These are phyloP conservation scores for Ctenomys sociabilis DNA, from an alignment of 2,113 vertebrate species.

Conservation along the genomic window DNA sequence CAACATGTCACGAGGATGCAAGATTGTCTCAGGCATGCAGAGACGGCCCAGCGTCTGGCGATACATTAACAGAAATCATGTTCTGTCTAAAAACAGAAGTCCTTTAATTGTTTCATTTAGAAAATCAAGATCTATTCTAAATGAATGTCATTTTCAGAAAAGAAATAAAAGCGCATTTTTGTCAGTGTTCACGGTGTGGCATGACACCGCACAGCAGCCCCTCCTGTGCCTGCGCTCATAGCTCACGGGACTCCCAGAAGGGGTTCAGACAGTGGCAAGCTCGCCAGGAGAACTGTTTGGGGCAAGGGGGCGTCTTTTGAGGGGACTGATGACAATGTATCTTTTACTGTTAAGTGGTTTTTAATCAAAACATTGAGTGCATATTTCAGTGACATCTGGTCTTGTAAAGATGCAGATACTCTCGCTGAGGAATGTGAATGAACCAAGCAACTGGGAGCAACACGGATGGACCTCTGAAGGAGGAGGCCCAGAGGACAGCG, in stretches of 20 bases:
- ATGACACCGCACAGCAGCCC: not conserved
- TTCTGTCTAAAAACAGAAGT: not conserved
- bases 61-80: conserved; percentile 24
- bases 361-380: not conserved
- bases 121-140: conserved; percentile 24
- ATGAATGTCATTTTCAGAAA: conserved; percentile 31
- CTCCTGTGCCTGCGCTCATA: not conserved
- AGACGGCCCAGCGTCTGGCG: not conserved
- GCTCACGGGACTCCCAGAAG: not conserved
- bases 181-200: not conserved
- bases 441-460: conserved; percentile 87
- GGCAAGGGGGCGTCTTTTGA: not conserved
- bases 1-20: not conserved
- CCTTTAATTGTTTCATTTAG: not conserved
- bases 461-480: conserved; percentile 89
- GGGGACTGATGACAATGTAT: not conserved
- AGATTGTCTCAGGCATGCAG: not conserved
- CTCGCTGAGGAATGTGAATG: conserved; percentile 44
- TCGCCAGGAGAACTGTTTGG: not conserved
- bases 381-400: not conserved
- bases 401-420: not conserved
- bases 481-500: conserved; percentile 84
- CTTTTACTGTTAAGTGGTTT: not conserved
- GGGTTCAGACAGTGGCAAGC: not conserved
- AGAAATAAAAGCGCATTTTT: not conserved